Conservation (phyloP, 2,113 vertebrate species). For the Cephalopterus ornatus region DNA sequence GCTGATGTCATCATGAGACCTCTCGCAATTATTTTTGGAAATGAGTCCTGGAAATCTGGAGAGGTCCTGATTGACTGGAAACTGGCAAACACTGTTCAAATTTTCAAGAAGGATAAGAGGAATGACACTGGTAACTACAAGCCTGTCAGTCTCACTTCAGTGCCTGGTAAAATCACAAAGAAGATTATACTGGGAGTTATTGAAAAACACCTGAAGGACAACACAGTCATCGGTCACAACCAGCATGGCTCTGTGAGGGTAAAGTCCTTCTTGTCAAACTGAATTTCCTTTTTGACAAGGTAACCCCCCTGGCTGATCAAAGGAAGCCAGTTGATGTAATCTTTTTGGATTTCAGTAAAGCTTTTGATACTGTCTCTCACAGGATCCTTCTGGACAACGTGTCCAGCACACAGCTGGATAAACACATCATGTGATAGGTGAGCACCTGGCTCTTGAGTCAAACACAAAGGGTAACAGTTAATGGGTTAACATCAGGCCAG, state of each 20-base stretch:
- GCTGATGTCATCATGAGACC: background rate
- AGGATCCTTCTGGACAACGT: background rate
- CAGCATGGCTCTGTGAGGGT: background rate
- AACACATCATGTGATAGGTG: background rate
- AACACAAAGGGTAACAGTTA: background rate
- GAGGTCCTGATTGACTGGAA: background rate
- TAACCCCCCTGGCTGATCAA: background rate
- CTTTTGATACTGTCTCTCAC: background rate
- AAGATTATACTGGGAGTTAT: background rate
- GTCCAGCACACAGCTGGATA: background rate
- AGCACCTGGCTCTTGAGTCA: background rate
- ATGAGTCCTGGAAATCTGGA: background rate
- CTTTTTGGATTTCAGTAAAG: background rate
- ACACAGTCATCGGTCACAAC: background rate
- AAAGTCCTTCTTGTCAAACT: background rate
- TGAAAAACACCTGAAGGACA: background rate
- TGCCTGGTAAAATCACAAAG: background rate
- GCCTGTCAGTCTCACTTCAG: background rate
- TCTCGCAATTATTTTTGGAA: background rate
- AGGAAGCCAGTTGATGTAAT: background rate
- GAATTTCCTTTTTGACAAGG: background rate
- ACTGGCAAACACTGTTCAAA: background rate
- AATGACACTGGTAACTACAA: background rate
- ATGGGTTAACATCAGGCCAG: background rate
- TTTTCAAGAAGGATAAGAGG: background rate